These are phyloP conservation scores for Lypha dubia DNA, from an alignment of 2,888 invertebrate genomes.

Conservation along the genomic window DNA sequence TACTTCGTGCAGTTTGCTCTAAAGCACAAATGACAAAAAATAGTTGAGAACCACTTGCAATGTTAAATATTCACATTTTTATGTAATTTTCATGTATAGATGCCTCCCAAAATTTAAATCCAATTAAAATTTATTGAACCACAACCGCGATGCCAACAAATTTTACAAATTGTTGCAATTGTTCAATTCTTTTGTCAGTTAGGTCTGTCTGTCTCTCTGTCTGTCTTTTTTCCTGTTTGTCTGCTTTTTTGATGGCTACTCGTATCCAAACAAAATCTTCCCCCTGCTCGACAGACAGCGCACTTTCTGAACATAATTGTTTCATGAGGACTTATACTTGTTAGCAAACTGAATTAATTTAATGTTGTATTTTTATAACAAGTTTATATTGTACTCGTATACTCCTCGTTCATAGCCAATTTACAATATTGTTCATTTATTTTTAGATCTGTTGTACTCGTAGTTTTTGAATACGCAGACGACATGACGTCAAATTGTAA, in stretches of 20 bases:
- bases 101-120: constrained; percentile 73
- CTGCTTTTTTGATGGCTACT: too few relatives aligned
- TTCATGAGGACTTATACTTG: constrained; percentile 75
- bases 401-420: constrained; percentile 38
- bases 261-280: neutral
- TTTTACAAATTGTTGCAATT: constrained; percentile 73
- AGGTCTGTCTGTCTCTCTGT: constrained; percentile 33
- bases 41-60: constrained; percentile 38
- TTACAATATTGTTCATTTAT: constrained; percentile 54
- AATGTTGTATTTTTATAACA: constrained; percentile 75
- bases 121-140: constrained; percentile 83
- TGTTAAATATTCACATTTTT: constrained; percentile 19
- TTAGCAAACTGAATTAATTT: constrained; percentile 83
- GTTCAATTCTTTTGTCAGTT: constrained; percentile 66
- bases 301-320: neutral
- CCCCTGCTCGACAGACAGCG: constrained; percentile 6
- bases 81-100: constrained; percentile 44
- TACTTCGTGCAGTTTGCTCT: too few relatives aligned
- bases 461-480: constrained; percentile 80
- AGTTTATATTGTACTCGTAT: constrained; percentile 54
- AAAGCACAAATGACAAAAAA: neutral
- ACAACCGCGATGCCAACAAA: constrained; percentile 71
- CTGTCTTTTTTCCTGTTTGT: neutral
- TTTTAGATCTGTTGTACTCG: constrained; percentile 65
- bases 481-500: constrained; percentile 75